Evolutionary conservation across 2,113 vertebrate genomes (phyloP).

Genomic region (Alethe diademata): DNA sequence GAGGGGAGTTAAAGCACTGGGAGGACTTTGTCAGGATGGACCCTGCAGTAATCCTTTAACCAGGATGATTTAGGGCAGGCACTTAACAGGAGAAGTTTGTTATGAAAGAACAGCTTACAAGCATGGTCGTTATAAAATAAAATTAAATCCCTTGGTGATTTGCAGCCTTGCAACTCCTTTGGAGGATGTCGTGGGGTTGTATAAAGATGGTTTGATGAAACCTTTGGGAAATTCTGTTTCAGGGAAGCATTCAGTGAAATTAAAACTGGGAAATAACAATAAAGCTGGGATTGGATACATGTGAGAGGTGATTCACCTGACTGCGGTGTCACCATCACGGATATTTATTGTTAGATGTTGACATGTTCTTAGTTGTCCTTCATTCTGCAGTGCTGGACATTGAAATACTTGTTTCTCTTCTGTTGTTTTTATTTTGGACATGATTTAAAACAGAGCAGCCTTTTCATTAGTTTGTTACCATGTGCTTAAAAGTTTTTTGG

Average conservation of each 20-base stretch:
- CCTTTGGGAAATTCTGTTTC: not conserved
- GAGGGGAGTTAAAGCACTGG: accelerated
- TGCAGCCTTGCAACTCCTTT: not conserved
- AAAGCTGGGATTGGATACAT: accelerated
- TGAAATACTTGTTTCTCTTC: not conserved
- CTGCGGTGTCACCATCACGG: not conserved
- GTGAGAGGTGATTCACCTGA: not conserved
- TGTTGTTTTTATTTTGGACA: not conserved
- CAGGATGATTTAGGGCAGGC: not conserved
- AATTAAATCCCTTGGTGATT: not conserved
- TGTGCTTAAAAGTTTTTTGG: not conserved
- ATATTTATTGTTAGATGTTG: not conserved
- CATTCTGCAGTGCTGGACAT: not conserved
- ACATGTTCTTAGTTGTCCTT: not conserved
- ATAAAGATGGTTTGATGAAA: not conserved
- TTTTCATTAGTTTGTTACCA: not conserved
- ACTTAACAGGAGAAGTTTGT: not conserved
- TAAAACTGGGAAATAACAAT: not conserved
- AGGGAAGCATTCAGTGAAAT: accelerated
- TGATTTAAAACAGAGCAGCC: constrained; percentile 3
- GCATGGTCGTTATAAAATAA: not conserved
- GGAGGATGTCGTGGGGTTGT: accelerated
- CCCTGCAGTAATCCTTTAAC: not conserved
- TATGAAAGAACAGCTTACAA: not conserved
- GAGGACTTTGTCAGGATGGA: not conserved